These are phyloP conservation scores for Oophaga pumilio DNA, from an alignment of 2,113 vertebrate species.

Conservation along the genomic window DNA sequence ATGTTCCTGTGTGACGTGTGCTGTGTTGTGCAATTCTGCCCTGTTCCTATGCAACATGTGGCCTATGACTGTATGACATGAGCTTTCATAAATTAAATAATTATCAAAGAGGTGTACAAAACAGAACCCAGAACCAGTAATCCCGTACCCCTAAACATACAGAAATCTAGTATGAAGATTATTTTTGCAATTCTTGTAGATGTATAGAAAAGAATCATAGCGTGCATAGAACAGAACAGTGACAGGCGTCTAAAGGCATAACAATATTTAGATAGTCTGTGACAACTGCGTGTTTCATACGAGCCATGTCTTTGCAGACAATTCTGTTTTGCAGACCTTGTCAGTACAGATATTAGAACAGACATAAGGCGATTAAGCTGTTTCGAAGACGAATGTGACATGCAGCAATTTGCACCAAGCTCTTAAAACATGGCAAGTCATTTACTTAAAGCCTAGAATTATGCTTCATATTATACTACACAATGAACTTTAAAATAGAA, in stretches of 20 bases:
- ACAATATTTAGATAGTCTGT: background rate
- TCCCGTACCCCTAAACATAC: background rate
- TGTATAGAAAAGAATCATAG: background rate
- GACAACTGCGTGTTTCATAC: conserved; percentile 10
- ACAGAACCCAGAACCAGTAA: background rate
- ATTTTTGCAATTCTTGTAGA: background rate
- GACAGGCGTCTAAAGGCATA: background rate
- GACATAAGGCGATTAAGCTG: conserved; percentile 35
- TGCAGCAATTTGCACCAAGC: conserved; percentile 28
- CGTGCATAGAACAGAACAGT: background rate
- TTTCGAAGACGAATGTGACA: conserved; percentile 26
- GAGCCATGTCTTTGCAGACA: background rate
- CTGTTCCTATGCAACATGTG: too few species aligned
- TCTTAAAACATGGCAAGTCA: conserved; percentile 48
- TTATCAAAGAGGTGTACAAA: background rate
- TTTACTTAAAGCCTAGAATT: conserved; percentile 41
- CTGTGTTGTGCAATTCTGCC: too few species aligned
- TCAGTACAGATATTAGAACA: conserved; percentile 35
- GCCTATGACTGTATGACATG: too few species aligned
- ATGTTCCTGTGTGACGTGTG: too few species aligned
- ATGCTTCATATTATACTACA: conserved; percentile 26
- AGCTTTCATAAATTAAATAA: too few species aligned
- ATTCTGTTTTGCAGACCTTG: conserved; percentile 36
- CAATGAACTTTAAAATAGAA: conserved; percentile 38
- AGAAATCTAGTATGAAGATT: background rate